Evolutionary conservation across 2,888 invertebrate genomes (phyloP).

Genomic region (Eustalomyia histrio): DNA sequence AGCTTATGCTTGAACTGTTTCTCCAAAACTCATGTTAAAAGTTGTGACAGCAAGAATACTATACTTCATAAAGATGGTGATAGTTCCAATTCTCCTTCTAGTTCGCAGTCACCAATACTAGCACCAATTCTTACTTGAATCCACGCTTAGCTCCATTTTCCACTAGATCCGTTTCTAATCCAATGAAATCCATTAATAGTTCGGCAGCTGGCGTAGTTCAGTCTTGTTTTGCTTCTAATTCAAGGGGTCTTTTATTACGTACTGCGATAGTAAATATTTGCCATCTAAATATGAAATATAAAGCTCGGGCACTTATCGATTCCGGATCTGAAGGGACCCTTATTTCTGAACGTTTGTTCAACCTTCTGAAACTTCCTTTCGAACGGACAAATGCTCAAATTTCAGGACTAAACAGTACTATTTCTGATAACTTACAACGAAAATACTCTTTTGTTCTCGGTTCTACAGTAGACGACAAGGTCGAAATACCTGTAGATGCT

Average conservation of each 20-base stretch:
- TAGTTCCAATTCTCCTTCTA: too few relatives aligned
- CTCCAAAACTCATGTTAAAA: too few relatives aligned
- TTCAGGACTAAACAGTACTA: conserved; percentile 28
- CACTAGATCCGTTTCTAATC: too few relatives aligned
- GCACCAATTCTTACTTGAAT: background rate
- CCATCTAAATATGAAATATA: background rate
- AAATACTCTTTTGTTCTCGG: conserved; percentile 10
- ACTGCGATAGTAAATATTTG: conserved; percentile 35
- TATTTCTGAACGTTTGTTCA: too few relatives aligned
- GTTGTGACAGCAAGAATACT: too few relatives aligned
- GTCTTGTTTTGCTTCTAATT: too few relatives aligned
- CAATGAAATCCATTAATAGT: too few relatives aligned
- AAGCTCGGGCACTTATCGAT: conserved; percentile 44
- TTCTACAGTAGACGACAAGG: background rate
- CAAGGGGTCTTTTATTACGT: conserved; percentile 27
- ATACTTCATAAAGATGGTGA: too few relatives aligned
- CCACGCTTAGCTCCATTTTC: background rate
- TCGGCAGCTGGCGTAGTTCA: too few relatives aligned
- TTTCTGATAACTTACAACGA: conserved; percentile 17
- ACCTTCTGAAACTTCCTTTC: too few relatives aligned
- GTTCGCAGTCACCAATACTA: too few relatives aligned
- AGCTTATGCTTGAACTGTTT: too few relatives aligned
- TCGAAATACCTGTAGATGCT: background rate
- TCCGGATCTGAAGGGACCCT: conserved; percentile 57
- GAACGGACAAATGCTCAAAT: conserved; percentile 23